Percentiles rank a stretch among this genome's conserved stretches.
These are phyloP conservation scores for Sisyra terminalis DNA, from an alignment of 2,888 invertebrate species.

Conservation along the genomic window DNA sequence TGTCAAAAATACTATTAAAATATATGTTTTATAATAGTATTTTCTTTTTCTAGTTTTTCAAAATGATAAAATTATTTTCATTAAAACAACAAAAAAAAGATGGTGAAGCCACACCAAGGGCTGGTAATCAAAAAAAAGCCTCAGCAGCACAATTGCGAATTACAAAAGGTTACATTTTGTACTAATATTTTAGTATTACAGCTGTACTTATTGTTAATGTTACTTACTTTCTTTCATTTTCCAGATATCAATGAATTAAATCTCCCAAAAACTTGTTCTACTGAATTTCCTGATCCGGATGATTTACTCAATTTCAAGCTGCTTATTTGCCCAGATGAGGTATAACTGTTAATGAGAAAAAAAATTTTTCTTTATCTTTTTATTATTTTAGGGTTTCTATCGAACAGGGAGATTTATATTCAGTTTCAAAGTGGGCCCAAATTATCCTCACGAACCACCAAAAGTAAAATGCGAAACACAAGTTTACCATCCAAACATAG, in stretches of 20 bases:
- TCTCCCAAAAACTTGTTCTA: conserved; percentile 90
- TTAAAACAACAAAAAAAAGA: conserved; percentile 98
- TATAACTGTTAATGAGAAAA: conserved; percentile 19
- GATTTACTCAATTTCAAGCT: conserved; percentile 92
- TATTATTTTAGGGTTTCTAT: conserved; percentile 62
- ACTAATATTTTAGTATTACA: background rate
- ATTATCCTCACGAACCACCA: conserved; percentile 96
- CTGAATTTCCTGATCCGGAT: conserved; percentile 93
- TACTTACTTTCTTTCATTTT: conserved; percentile 21
- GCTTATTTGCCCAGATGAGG: conserved; percentile 91
- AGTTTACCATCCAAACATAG: conserved; percentile 97
- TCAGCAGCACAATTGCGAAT: conserved; percentile 94
- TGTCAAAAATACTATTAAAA: conserved; percentile 5
- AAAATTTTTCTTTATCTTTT: background rate
- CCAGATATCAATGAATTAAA: conserved; percentile 94
- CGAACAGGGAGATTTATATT: conserved; percentile 87
- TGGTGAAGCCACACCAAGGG: conserved; percentile 66
- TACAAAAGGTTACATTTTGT: conserved; percentile 64
- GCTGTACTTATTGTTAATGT: conserved; percentile 1
- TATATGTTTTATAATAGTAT: conserved; percentile 3
- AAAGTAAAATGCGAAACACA: conserved; percentile 97
- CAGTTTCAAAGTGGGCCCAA: conserved; percentile 94
- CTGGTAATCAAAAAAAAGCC: conserved; percentile 74
- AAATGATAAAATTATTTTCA: conserved; percentile 96
- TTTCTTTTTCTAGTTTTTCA: conserved; percentile 16